phyloP scores from a whole-genome alignment of 2,797 vertebrate genomes.

The Urocyon cinereoargenteus region DNA sequence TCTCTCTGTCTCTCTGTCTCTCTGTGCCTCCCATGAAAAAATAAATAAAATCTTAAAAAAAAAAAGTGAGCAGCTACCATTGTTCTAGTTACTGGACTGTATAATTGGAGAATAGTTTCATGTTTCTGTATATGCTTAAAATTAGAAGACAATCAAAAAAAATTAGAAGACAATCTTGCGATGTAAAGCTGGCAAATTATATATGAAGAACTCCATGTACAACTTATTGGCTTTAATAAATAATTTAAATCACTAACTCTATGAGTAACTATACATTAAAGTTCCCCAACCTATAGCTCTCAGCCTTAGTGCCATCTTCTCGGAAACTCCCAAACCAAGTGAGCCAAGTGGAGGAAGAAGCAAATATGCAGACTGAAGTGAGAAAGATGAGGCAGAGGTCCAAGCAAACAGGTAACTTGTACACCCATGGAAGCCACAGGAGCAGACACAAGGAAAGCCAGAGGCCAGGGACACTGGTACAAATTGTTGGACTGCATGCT shows the following conservation, averaged over 20 bases:
- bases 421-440: neutral
- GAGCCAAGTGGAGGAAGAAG: neutral
- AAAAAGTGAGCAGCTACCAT: neutral
- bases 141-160: slow-evolving; percentile 21
- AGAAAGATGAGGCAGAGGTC: neutral
- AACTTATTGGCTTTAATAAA: slow-evolving; percentile 40
- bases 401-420: neutral
- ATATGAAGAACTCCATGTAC: neutral
- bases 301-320: neutral
- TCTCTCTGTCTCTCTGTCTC: too few species aligned
- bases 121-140: slow-evolving; percentile 12
- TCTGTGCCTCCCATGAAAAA: too few species aligned
- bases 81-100: neutral
- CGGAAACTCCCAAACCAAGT: neutral
- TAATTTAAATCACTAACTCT: slow-evolving; percentile 58
- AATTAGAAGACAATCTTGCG: slow-evolving; percentile 15
- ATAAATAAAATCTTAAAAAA: too few species aligned
- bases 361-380: neutral
- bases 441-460: neutral
- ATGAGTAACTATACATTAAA: slow-evolving; percentile 9
- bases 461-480: neutral
- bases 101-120: slow-evolving; percentile 21
- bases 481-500: neutral
- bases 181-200: neutral
- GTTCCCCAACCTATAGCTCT: neutral